A percentile compares a stretch with the other conserved stretches of the same genome.
phyloP scores from a whole-genome alignment of 1,140 invertebrate species.

The Periplaneta americana region DNA sequence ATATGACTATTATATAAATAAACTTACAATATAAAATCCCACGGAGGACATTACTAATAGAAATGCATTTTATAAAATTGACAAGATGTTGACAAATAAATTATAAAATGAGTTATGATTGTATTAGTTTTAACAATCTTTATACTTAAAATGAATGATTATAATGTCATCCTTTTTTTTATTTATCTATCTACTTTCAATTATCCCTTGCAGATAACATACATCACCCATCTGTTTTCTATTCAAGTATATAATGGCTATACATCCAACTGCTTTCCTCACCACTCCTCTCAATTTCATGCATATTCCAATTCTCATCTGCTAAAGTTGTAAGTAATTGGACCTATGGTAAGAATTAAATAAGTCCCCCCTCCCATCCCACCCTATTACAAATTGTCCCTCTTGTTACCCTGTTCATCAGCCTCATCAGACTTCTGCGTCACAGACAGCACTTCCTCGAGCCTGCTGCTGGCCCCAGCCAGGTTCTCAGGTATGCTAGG shows the following conservation, averaged over 20 bases:
- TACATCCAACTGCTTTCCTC: too few relatives aligned
- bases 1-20: too few relatives aligned
- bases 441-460: background rate
- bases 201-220: too few relatives aligned
- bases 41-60: background rate
- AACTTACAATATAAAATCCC: background rate
- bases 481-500: conserved; percentile 9
- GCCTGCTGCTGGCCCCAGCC: background rate
- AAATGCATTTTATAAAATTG: background rate
- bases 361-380: too few relatives aligned
- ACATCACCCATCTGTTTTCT: too few relatives aligned
- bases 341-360: background rate
- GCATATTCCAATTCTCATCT: too few relatives aligned
- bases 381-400: background rate
- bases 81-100: background rate
- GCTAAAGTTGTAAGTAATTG: background rate
- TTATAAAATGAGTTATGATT: background rate
- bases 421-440: background rate
- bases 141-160: too few relatives aligned
- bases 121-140: too few relatives aligned
- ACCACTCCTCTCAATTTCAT: too few relatives aligned
- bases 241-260: too few relatives aligned
- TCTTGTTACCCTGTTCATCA: background rate
- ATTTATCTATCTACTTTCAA: too few relatives aligned
- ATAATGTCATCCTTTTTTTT: too few relatives aligned